Evolutionary conservation across 2,888 invertebrate genomes (phyloP).

Genomic region (Spisula subtruncata): DNA sequence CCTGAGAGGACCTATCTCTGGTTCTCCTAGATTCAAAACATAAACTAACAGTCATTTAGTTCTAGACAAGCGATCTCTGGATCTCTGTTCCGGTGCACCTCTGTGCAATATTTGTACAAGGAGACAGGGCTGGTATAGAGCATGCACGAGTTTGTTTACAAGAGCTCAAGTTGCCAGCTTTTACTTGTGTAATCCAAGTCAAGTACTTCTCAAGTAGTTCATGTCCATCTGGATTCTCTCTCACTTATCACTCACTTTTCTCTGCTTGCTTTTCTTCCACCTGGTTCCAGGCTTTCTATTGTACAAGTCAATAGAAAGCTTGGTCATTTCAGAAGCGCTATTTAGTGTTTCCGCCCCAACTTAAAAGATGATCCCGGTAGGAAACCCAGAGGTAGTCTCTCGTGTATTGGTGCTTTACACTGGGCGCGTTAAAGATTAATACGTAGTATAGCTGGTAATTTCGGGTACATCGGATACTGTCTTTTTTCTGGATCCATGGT

Average conservation of each 20-base stretch:
- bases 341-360: no score
- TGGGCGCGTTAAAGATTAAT: no score
- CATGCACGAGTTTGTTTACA: not conserved
- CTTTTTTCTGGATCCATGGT: no score
- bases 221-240: slow-evolving; percentile 27
- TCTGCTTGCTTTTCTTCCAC: not conserved
- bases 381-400: no score
- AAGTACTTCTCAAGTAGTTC: slow-evolving; percentile 34
- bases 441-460: no score
- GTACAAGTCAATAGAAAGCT: no score
- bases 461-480: no score
- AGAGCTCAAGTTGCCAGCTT: slow-evolving; percentile 21
- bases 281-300: not conserved
- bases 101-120: not conserved
- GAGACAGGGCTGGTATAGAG: not conserved
- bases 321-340: no score
- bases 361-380: no score
- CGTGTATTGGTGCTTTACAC: no score
- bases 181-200: slow-evolving; percentile 25
- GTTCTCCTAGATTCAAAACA: not conserved
- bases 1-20: not conserved
- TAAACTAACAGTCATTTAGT: not conserved
- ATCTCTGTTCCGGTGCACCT: not conserved
- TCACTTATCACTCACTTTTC: not conserved
- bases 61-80: not conserved